Base-by-base conservation (phyloP, 2,888 invertebrate species). In the Stenurella melanura region DNA sequence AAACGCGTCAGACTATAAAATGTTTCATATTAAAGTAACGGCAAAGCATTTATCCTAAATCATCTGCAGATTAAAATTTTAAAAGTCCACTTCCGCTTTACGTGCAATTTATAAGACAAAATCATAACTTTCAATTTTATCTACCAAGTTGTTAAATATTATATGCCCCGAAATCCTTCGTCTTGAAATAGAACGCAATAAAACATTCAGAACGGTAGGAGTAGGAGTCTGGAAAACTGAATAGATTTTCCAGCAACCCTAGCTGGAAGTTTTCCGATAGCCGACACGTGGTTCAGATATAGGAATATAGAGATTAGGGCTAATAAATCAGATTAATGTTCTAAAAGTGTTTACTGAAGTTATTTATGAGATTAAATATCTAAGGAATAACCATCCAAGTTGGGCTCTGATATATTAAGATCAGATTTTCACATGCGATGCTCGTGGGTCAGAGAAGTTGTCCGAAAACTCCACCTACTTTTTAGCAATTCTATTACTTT, bases 301-400 rank as follows among this genome's bases (percentile, higher is more conserved):
- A 30, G 69, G 69, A 34, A 57, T 69, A 57, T 38, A 56, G 69
- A 69, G 38, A 57, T 69, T 57, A 58, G 18, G 57, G 26, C 4
- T 30, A 57, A 69, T 69, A 69, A 57, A 69, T 69, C 69, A 69
- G 69, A 19, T 17, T 34, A 69, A 58, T 57, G 56, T 58, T 58
- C 69, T 18, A 26, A 11, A 69, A 54, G 57, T 69, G 54, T 69
- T 69, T 69, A 57, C 30, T 56, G n/a, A 18, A 18, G 54, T 69
- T 69, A 69, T 69, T 69, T 69, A 69, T 69, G 56, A 38, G 69
- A 34, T 34, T 69, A 34, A 57, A 34, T 57, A 57, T 69, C n/a
- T 26, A 19, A 69, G 57, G 58, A 69, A 69, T 69, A 57, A 67
- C 64, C 64, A 34, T n/a, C 61, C 34, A 42, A 42, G 15, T 19